Evolutionary conservation across 2,113 vertebrate species (phyloP).

Genomic region (Pteruthius melanotis): DNA sequence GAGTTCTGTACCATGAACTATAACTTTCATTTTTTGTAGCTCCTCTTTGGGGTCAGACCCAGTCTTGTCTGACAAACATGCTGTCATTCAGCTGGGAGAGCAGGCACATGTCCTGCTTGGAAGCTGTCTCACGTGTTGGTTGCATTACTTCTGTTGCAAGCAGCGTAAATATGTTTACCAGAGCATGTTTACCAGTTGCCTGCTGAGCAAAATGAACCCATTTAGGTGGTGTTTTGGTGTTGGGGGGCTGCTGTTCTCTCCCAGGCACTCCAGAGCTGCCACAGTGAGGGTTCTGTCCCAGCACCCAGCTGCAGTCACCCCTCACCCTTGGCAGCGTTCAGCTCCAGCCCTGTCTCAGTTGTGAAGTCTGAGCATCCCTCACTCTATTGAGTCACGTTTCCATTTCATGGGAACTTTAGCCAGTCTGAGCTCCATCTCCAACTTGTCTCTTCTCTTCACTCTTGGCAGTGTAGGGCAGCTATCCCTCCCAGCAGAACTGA

Average conservation of each 20-base stretch:
- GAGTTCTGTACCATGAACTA: background rate
- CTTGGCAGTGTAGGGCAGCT: background rate
- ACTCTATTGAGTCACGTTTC: background rate
- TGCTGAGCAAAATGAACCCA: background rate
- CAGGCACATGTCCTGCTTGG: background rate
- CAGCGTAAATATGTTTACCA: background rate
- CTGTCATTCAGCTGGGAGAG: background rate
- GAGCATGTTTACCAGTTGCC: background rate
- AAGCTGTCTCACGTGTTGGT: background rate
- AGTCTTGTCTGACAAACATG: background rate
- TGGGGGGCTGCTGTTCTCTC: background rate
- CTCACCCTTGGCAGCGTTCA: background rate
- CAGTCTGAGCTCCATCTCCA: background rate
- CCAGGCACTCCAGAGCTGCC: background rate
- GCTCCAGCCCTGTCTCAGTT: background rate
- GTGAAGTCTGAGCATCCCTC: background rate
- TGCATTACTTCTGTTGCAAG: background rate
- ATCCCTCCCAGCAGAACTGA: background rate
- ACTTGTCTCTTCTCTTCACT: background rate
- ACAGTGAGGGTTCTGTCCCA: background rate
- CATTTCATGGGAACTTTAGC: accelerated
- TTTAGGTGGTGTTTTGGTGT: background rate
- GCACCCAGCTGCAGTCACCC: background rate
- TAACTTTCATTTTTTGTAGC: background rate
- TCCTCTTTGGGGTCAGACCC: background rate